phyloP scores from a whole-genome alignment of 2,113 vertebrate species.

The Rattus rattus region DNA sequence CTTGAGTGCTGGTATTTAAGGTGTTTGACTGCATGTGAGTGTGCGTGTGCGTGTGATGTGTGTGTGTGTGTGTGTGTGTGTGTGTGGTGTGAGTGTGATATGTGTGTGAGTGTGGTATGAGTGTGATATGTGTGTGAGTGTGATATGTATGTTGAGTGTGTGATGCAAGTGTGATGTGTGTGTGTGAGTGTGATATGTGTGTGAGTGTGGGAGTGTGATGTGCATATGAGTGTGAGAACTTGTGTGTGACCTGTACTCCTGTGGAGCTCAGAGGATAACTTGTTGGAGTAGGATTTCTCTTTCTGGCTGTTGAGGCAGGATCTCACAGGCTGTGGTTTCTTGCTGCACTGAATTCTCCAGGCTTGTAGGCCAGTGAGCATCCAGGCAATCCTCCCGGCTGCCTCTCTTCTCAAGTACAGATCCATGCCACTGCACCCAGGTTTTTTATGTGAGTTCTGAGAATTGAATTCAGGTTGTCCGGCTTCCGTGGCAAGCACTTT shows the following conservation, averaged over 20 bases:
- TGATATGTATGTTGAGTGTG: too few species aligned
- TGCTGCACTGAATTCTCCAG: background rate
- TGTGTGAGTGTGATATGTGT: background rate
- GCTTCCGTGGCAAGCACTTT: background rate
- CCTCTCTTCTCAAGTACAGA: background rate
- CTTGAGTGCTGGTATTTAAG: background rate
- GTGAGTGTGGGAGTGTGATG: background rate
- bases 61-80: background rate
- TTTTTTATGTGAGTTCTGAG: background rate
- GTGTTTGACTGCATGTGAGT: background rate
- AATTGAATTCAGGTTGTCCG: background rate
- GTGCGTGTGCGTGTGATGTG: background rate
- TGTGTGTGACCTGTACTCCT: background rate
- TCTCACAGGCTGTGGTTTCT: background rate
- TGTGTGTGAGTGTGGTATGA: background rate
- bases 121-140: background rate
- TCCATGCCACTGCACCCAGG: background rate
- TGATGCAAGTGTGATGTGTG: background rate
- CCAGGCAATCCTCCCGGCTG: background rate
- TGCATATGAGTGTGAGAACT: background rate
- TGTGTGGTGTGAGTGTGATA: background rate
- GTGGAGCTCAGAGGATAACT: background rate
- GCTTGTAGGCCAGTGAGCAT: background rate
- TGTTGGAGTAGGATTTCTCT: background rate
- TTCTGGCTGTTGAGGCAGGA: background rate